A percentile compares a stretch with the other conserved stretches of the same genome.
phyloP scores from a whole-genome alignment of 2,888 invertebrate species.

The Drosophila flavopinicola region DNA sequence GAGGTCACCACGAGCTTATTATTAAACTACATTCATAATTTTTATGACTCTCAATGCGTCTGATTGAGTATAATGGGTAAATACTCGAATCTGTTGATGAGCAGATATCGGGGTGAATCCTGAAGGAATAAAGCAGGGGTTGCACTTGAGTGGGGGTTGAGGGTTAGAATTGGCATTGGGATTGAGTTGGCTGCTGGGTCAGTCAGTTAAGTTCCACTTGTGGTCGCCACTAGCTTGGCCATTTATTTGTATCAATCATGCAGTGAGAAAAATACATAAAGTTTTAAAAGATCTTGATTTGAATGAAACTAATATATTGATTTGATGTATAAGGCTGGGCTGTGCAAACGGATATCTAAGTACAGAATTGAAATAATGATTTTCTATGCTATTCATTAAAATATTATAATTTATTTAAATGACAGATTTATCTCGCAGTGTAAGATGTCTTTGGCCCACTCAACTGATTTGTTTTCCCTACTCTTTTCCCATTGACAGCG shows the following conservation, averaged over 20 bases:
- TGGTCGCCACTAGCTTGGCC: conserved; percentile 35
- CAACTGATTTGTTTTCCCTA: conserved; percentile 8
- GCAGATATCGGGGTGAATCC: conserved; percentile 18
- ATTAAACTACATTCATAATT: conserved; percentile 70
- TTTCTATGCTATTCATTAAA: too few species aligned
- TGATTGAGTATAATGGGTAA: conserved; percentile 46
- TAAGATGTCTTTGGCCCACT: background rate
- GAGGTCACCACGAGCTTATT: conserved; percentile 68
- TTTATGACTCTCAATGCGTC: conserved; percentile 58
- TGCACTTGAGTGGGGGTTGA: conserved; percentile 3
- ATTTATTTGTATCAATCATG: background rate
- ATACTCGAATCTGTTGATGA: conserved; percentile 37
- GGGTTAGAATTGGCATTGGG: background rate
- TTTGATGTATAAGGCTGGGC: too few species aligned
- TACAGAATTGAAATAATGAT: too few species aligned
- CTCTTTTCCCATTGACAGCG: conserved; percentile 61
- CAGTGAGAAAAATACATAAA: background rate
- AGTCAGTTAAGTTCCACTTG: conserved; percentile 45
- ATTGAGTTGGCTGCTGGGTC: background rate
- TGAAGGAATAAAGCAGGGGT: conserved; percentile 37
- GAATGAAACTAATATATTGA: too few species aligned
- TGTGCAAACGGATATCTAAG: too few species aligned
- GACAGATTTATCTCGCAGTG: background rate
- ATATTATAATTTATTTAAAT: background rate
- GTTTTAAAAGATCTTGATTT: too few species aligned